These are phyloP conservation scores for Nanorana parkeri DNA, from an alignment of 2,113 vertebrate genomes.

Conservation along the genomic window DNA sequence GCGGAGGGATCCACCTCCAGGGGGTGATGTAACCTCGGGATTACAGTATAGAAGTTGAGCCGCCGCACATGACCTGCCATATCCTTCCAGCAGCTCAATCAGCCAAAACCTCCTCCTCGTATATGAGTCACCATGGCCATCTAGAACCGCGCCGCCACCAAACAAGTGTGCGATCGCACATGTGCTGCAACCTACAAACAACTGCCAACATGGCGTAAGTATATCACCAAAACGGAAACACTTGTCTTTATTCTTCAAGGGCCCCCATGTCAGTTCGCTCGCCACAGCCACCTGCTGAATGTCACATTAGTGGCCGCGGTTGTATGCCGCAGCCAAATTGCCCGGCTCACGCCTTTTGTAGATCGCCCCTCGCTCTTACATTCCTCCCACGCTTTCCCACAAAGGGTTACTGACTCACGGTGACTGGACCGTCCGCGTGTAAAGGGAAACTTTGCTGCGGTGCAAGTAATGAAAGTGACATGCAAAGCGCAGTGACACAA, in stretches of 20 bases:
- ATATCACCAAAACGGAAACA: neutral
- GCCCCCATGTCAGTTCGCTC: no score
- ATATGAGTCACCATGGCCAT: conserved; percentile 37
- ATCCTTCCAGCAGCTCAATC: neutral
- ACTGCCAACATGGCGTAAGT: conserved; percentile 52
- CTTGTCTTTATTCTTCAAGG: neutral
- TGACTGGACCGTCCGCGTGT: no score
- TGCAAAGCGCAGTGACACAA: no score
- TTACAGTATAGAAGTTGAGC: neutral
- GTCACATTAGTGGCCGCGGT: no score
- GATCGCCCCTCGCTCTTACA: no score
- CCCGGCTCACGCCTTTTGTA: no score
- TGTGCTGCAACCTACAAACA: conserved; percentile 16
- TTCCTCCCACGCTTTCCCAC: no score
- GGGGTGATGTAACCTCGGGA: neutral
- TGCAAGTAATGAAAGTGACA: no score
- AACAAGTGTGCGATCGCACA: conserved; percentile 39
- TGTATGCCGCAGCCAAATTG: no score
- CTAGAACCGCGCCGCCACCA: conserved; percentile 2
- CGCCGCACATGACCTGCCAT: neutral
- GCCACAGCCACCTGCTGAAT: no score
- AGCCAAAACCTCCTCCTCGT: neutral
- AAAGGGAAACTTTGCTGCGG: no score
- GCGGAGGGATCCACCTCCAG: conserved; percentile 10
- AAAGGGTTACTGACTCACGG: no score